Base-by-base conservation (phyloP, 1,140 invertebrate species). In the Diorhabda carinulata region DNA sequence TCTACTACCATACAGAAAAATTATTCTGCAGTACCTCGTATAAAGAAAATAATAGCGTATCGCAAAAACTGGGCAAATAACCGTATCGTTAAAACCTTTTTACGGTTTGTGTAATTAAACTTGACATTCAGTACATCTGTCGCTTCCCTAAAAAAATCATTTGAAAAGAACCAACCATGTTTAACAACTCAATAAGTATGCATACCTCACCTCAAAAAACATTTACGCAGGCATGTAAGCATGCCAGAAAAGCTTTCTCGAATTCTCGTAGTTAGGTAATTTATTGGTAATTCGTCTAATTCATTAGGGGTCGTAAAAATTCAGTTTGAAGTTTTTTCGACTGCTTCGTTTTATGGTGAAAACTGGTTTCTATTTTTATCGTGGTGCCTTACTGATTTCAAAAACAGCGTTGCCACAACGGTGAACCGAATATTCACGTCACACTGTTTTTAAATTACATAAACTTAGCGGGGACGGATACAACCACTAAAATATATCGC, bases 81-180 rank as follows among this genome's bases (percentile, higher is more conserved):
- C 25, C 25, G 25, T 25, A 25, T 25, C 25, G 25, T 25, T 25
- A 25, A 25, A 25, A 25, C 25, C 25, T 25, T 25, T 25, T 25
- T 25, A 25, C 25, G 25, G 25, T 25, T 25, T 25, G 1, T 25
- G 47, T 52, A 6, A n/a, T 52, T 52, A 8, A 52, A 52, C 2
- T n/a, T 3, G 47, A 52, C 47, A 52, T 52, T 52, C 47, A 8
- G 47, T 52, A 52, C 47, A 52, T 52, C 47, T 52, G 47, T n/a
- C n/a, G n/a, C n/a, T 52, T 52, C n/a, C 47, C 47, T 52, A 52
- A 52, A 52, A 52, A 52, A 52, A n/a, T 52, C 47, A 52, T 52
- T 52, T 52, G n/a, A 52, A 52, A 52, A n/a, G 6, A 6, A 52
- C 47, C 47, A 52, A 52, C 47, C 6, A 52, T 52, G 47, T 52